Evolutionary conservation across 2,113 vertebrate genomes (phyloP), one percentile per base, ranked within the genome.

Genomic region (Tapirus terrestris): DNA sequence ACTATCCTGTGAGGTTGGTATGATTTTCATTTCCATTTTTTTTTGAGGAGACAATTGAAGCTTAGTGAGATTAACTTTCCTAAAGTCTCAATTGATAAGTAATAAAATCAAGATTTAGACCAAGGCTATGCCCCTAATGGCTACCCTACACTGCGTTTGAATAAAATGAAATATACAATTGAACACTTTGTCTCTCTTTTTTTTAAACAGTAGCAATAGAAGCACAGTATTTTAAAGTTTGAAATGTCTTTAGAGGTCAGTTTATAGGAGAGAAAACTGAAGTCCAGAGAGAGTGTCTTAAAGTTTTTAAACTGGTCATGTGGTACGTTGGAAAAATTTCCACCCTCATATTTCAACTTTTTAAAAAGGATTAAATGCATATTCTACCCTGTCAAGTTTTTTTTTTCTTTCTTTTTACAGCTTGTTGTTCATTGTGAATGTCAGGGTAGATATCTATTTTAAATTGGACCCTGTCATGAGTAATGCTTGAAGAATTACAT

Each of bases 381-480:
- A 27, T 82, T 85, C 25, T 87, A 13, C 25, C n/a, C 63, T 85
- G 72, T 94, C 29, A 76, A 5, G 11, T 18, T 27, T 51, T 17
- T 27, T 6, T 20, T 39, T 39, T 39, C n/a, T n/a, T 39, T 39
- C 39, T 39, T 39, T 39, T 39, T 3, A 10, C 29, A n/a, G 12
- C 73, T 86, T 93, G 23, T 51, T 86, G 85, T n/a, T 97, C 43
- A 60, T 89, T 75, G 65, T 36, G 60, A 89, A 39, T 45, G 20
- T 76, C 31, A 90, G 70, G 53, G 68, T 14, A 56, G 67, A 39
- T 75, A 39, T 43, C 70, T 92, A 25, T 97, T 90, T 92, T 87
- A 80, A 88, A 84, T 39, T 94, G 58, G 51, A 65, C 75, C 29
- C n/a, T 91, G n/a, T 91, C 75, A n/a, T 80, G 36, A 94, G 58